Percentiles rank a stretch among this genome's conserved stretches.
These are phyloP conservation scores for Dasyurus viverrinus DNA, from an alignment of 2,113 vertebrate species.

Conservation along the genomic window DNA sequence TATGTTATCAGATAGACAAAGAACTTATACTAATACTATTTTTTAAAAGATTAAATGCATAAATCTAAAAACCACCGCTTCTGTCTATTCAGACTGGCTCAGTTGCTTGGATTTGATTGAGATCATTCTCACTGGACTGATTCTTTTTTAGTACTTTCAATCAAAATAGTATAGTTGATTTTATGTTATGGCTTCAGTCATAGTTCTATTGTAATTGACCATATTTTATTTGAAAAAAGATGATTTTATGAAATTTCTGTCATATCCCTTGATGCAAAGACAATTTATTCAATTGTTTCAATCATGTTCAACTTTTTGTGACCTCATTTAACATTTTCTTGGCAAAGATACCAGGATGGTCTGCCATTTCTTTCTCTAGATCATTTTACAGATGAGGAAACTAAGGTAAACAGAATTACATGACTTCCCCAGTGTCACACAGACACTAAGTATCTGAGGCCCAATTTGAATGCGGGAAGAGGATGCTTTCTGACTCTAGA, in stretches of 20 bases:
- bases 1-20: neutral
- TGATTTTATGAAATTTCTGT: conserved; percentile 13
- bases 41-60: conserved; percentile 6
- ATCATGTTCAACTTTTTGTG: neutral
- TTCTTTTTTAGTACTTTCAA: neutral
- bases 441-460: neutral
- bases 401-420: neutral
- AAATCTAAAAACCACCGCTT: neutral
- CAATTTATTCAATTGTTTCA: neutral
- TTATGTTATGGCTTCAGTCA: neutral
- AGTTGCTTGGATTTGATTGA: conserved; percentile 23
- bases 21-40: neutral
- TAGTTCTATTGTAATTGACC: neutral
- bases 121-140: neutral
- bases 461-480: neutral
- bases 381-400: neutral
- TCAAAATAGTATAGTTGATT: neutral
- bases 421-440: neutral
- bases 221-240: neutral
- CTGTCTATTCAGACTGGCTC: neutral
- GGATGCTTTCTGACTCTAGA: neutral
- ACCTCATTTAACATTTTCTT: neutral
- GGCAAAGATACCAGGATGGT: neutral
- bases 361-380: neutral
- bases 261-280: conserved; percentile 3